These are phyloP conservation scores for Myotis findleyi DNA, from an alignment of 2,797 vertebrate species.

Conservation along the genomic window DNA sequence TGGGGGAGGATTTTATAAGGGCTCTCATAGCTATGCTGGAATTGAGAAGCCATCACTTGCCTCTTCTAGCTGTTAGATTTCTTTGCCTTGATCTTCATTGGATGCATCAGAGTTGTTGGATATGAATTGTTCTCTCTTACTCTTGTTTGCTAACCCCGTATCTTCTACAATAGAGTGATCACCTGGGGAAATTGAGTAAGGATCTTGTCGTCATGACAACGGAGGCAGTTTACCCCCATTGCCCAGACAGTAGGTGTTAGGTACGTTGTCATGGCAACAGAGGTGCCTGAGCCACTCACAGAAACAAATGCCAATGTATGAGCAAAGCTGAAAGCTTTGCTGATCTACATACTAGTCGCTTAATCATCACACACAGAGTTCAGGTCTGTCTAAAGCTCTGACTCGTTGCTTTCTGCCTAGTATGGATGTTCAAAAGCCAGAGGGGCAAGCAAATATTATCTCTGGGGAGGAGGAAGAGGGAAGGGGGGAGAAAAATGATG, in stretches of 20 bases:
- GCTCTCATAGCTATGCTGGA: constrained; percentile 28
- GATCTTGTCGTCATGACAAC: constrained; percentile 70
- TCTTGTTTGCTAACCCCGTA: constrained; percentile 65
- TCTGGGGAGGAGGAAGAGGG: neutral
- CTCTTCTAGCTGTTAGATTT: constrained; percentile 58
- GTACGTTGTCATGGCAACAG: constrained; percentile 72
- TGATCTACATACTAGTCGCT: constrained; percentile 13
- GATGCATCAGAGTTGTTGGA: neutral
- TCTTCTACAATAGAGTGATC: constrained; percentile 62
- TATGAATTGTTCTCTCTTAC: constrained; percentile 31
- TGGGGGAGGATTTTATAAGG: constrained; percentile 33
- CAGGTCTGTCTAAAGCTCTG: constrained; percentile 21
- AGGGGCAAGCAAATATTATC: neutral
- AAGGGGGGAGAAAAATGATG: neutral
- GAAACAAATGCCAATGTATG: constrained; percentile 55
- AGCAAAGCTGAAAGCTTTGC: constrained; percentile 51
- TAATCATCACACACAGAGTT: constrained; percentile 53
- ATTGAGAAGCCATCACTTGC: constrained; percentile 52
- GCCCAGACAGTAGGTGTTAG: constrained; percentile 51
- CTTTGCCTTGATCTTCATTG: constrained; percentile 43
- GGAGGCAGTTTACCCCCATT: constrained; percentile 51
- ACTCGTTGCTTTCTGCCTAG: constrained; percentile 57
- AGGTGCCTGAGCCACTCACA: constrained; percentile 21
- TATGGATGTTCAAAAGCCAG: constrained; percentile 7
- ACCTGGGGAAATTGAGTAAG: constrained; percentile 54